Evolutionary conservation across 1,140 invertebrate species (phyloP).

Genomic region (Euura lappo): DNA sequence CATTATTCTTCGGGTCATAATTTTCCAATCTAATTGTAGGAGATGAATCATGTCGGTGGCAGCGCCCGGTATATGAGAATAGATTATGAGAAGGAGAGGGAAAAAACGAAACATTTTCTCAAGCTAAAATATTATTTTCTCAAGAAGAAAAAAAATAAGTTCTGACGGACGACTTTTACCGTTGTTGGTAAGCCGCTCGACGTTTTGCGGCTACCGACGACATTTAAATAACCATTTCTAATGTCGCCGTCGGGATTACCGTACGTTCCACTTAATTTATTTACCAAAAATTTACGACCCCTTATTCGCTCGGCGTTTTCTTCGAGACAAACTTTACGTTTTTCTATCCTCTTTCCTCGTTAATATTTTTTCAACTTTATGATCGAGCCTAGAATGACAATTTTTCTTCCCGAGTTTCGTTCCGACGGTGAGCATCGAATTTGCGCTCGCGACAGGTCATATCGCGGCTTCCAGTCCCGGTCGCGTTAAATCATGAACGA

Average conservation of each 20-base stretch:
- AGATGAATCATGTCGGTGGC: background rate
- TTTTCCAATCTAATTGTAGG: background rate
- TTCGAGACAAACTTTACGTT: too few species aligned
- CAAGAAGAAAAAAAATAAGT: background rate
- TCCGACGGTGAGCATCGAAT: too few species aligned
- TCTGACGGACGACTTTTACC: background rate
- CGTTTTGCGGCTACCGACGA: background rate
- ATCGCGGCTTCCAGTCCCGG: too few species aligned
- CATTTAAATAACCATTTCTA: constrained; percentile 3
- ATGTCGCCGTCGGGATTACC: background rate
- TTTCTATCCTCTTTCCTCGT: too few species aligned
- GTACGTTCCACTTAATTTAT: background rate
- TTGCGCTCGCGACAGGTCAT: too few species aligned
- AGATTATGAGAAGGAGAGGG: background rate
- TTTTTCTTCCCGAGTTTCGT: too few species aligned
- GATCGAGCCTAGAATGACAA: too few species aligned
- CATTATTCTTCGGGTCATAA: background rate
- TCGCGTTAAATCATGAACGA: too few species aligned
- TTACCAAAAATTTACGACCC: background rate
- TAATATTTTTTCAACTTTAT: too few species aligned
- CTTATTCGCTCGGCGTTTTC: too few species aligned
- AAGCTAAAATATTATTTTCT: background rate
- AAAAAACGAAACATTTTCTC: background rate
- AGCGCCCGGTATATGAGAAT: background rate
- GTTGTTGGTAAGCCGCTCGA: background rate